Percentiles rank a stretch among this genome's conserved stretches.
phyloP scores from a whole-genome alignment of 2,113 vertebrate genomes.

The Lophochroa leadbeateri region DNA sequence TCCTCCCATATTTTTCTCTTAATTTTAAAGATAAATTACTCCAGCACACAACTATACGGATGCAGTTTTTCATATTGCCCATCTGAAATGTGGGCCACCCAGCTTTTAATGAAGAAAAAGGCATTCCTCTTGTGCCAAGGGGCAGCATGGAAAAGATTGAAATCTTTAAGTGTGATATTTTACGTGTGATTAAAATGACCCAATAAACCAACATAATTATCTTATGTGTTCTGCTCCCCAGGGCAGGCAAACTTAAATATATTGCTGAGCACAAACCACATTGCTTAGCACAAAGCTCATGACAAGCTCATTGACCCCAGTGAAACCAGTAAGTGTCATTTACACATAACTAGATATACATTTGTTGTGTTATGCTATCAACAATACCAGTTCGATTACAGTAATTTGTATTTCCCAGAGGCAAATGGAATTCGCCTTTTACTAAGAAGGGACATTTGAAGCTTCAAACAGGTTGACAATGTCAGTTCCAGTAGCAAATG shows the following conservation, averaged over 20 bases:
- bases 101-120: not conserved
- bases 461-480: not conserved
- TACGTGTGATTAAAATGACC: not conserved
- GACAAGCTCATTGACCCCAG: not conserved
- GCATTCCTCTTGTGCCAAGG: not conserved
- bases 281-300: not conserved
- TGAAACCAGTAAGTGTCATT: not conserved
- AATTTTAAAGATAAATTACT: not conserved
- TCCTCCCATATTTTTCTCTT: not conserved
- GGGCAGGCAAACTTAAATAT: not conserved
- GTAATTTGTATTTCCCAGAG: not conserved
- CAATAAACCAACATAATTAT: not conserved
- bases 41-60: not conserved
- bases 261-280: not conserved
- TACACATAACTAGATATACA: not conserved
- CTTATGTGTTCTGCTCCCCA: not conserved
- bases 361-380: not conserved
- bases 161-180: not conserved
- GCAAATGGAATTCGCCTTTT: not conserved
- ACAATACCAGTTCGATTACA: not conserved
- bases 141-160: not conserved
- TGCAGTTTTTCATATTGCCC: not conserved
- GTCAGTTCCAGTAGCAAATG: not conserved
- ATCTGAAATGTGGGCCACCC: not conserved
- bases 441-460: not conserved